These are phyloP conservation scores for Saguinus imperator DNA, from an alignment of 2,113 vertebrate species.

Conservation along the genomic window DNA sequence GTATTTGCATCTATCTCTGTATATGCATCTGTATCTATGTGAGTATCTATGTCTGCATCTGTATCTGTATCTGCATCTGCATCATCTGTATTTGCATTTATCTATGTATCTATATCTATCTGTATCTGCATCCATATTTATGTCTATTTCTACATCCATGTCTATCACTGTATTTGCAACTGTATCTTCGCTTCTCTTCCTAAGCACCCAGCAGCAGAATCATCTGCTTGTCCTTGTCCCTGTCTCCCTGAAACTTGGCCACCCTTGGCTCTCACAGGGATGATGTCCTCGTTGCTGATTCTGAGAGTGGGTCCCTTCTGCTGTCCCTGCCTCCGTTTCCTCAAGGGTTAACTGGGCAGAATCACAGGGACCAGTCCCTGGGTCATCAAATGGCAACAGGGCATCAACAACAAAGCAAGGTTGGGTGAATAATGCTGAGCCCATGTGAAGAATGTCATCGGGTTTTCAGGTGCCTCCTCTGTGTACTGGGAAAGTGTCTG, in stretches of 20 bases:
- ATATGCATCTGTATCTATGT: neutral
- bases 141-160: neutral
- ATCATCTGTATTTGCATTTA: neutral
- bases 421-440: no score
- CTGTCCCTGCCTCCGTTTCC: neutral
- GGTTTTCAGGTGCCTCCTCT: neutral
- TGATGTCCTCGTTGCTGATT: neutral
- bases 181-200: accelerated
- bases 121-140: neutral
- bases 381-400: neutral
- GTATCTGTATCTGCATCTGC: no score
- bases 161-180: neutral
- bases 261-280: no score
- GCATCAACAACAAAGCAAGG: accelerated
- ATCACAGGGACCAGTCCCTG: neutral
- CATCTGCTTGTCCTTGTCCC: neutral
- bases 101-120: neutral
- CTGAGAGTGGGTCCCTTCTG: neutral
- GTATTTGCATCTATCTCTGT: neutral
- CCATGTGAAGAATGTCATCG: accelerated
- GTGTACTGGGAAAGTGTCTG: slow-evolving; percentile 17
- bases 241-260: no score
- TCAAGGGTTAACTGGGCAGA: neutral
- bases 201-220: accelerated
- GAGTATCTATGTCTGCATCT: no score